phyloP scores from a whole-genome alignment of 2,113 vertebrate species.

The Pelvicachromis taeniatus region DNA sequence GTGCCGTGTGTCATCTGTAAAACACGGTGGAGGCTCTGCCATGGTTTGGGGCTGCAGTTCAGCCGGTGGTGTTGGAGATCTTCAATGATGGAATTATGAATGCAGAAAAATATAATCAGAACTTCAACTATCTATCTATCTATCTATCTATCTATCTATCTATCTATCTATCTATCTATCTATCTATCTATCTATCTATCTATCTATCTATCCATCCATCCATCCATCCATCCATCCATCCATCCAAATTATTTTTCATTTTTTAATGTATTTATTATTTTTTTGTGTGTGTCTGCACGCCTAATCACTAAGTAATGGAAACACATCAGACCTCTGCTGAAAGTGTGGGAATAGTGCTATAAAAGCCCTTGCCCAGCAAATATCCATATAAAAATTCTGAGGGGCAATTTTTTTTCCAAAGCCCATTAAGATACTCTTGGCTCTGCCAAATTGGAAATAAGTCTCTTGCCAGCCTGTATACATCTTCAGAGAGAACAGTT shows the following conservation, averaged over 20 bases:
- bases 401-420: slow-evolving; percentile 34
- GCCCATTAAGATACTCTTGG: slow-evolving; percentile 55
- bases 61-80: background rate
- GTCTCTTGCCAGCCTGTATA: slow-evolving; percentile 56
- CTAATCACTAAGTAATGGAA: slow-evolving; percentile 43
- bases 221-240: background rate
- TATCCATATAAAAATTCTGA: slow-evolving; percentile 36
- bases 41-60: background rate
- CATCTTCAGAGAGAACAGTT: slow-evolving; percentile 62
- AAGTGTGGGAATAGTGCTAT: slow-evolving; percentile 31
- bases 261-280: background rate
- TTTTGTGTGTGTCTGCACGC: background rate
- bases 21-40: background rate
- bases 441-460: slow-evolving; percentile 60
- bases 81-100: background rate
- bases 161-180: background rate
- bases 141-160: background rate
- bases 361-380: slow-evolving; percentile 31
- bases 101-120: background rate
- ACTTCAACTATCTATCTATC: background rate
- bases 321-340: slow-evolving; percentile 19
- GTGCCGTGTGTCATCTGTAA: background rate
- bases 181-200: background rate
- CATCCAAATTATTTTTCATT: background rate
- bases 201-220: background rate